Percentiles rank a stretch among this genome's conserved stretches.
Conservation (phyloP, 2,797 vertebrate species). For the Apodemus agrarius region DNA sequence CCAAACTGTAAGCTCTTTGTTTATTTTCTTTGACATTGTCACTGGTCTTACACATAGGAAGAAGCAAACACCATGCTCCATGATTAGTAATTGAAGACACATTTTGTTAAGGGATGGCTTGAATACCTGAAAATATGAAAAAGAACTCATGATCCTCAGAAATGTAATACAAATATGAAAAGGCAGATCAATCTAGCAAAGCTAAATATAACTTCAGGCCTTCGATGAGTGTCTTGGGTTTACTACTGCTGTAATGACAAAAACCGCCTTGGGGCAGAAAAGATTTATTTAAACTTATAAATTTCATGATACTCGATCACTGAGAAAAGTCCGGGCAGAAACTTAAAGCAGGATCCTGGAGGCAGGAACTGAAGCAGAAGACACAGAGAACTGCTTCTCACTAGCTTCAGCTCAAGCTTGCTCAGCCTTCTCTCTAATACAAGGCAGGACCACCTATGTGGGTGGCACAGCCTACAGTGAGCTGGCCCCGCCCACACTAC, state of each 20-base stretch:
- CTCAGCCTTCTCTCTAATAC: background rate
- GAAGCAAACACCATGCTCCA: background rate
- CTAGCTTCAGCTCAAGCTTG: background rate
- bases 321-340: background rate
- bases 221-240: background rate
- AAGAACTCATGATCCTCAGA: background rate
- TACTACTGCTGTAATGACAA: background rate
- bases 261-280: background rate
- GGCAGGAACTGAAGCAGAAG: background rate
- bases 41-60: slow-evolving; percentile 4
- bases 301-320: background rate
- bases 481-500: too few species aligned
- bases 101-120: background rate
- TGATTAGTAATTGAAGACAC: background rate
- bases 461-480: background rate
- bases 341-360: background rate
- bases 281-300: background rate
- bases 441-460: background rate
- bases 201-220: background rate
- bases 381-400: background rate
- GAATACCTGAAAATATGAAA: background rate
- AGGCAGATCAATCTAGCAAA: background rate
- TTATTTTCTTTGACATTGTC: slow-evolving; percentile 7
- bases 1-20: background rate
- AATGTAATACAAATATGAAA: background rate